phyloP scores from a whole-genome alignment of 2,113 vertebrate genomes.

The Tyto alba region DNA sequence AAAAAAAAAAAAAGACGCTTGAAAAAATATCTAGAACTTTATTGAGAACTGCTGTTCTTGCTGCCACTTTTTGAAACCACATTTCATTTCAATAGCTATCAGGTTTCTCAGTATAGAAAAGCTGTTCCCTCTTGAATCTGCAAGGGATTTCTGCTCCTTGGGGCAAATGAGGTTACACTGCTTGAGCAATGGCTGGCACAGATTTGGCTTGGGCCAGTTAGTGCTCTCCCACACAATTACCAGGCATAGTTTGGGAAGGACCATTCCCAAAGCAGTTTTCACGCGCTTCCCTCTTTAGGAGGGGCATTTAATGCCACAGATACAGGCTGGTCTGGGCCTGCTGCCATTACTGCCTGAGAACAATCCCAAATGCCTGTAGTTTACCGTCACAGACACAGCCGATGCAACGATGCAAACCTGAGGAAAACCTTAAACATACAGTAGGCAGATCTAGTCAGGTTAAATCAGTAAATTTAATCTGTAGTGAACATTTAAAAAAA shows the following conservation, averaged over 20 bases:
- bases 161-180: not conserved
- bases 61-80: not conserved
- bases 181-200: not conserved
- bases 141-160: not conserved
- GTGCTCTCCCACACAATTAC: not conserved
- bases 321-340: not conserved
- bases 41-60: not conserved
- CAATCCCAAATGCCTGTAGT: not conserved
- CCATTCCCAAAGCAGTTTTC: not conserved
- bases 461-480: slow-evolving; percentile 24
- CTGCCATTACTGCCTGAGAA: not conserved
- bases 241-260: not conserved
- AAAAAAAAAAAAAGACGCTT: too few species aligned
- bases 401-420: not conserved
- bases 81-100: not conserved
- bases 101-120: not conserved
- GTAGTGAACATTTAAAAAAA: slow-evolving; percentile 15
- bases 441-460: slow-evolving; percentile 15
- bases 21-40: not conserved
- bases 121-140: not conserved
- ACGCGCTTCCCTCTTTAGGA: not conserved
- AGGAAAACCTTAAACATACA: not conserved
- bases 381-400: not conserved
- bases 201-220: not conserved
- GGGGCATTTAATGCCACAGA: not conserved